Evolutionary conservation across 1,140 invertebrate species (phyloP).

Genomic region (Cardiocondyla obscurior): DNA sequence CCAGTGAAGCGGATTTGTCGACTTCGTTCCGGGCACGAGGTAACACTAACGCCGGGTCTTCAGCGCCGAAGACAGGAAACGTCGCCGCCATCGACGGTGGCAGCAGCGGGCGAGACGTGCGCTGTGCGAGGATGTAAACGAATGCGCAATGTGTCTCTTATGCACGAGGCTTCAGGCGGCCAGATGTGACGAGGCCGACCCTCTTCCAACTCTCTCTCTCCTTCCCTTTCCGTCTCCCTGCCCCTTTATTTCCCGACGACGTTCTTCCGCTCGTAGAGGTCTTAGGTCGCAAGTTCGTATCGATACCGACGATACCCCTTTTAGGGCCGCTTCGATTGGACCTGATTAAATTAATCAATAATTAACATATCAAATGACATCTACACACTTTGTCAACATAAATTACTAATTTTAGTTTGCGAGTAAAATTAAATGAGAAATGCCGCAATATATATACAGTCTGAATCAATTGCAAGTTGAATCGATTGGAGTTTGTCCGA

Average conservation of each 20-base stretch:
- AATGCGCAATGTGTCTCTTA: conserved; percentile 45
- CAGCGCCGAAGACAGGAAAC: conserved; percentile 9
- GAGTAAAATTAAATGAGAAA: too few relatives aligned
- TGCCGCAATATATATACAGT: not conserved
- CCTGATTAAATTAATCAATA: not conserved
- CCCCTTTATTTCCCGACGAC: conserved; percentile 2
- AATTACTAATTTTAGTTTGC: too few relatives aligned
- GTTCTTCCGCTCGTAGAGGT: conserved; percentile 53
- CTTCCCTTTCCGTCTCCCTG: not conserved
- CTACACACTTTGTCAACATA: not conserved
- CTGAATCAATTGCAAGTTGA: not conserved
- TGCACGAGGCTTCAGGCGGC: conserved; percentile 59
- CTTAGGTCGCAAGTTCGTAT: conserved; percentile 41
- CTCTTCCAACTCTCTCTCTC: not conserved
- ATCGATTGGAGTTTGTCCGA: not conserved
- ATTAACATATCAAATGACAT: not conserved
- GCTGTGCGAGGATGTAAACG: conserved; percentile 29
- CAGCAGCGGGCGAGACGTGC: conserved; percentile 7
- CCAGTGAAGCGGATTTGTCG: not conserved
- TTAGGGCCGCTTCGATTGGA: not conserved
- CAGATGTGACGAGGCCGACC: conserved; percentile 58
- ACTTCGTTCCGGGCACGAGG: not conserved
- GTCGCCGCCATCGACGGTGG: not conserved
- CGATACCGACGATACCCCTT: not conserved
- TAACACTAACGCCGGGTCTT: not conserved